Evolutionary conservation across 2,113 vertebrate genomes (phyloP), one percentile per base, ranked within the genome.

Genomic region (Cyphomyrus discorhynchus): DNA sequence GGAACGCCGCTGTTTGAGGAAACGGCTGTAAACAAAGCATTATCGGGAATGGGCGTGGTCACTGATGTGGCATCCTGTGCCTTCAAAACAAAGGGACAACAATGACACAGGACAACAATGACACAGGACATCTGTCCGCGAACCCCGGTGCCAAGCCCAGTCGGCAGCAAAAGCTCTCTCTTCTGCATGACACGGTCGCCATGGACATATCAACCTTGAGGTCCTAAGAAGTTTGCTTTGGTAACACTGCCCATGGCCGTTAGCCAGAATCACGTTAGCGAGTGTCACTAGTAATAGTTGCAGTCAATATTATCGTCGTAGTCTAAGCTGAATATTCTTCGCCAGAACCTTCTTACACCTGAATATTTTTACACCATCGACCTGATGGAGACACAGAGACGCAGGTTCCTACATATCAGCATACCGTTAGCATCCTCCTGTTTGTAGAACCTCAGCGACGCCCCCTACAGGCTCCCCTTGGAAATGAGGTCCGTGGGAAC

Each of bases 101-200:
- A 87, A 53, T 53, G 85, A 87, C 50, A 53, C 85, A 56, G 85
- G 50, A 87, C 50, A 53, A 53, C 50, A 87, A 53, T 53, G 85
- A 87, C 50, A 53, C 85, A 56, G 85, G 50, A 87, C 50, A 53
- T 53, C 85, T 87, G 85, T 8, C 3, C 4, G 50, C 13, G n/a
- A 56, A 86, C 11, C n/a, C 50, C 50, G 1, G 49, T 56, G n/a
- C 56, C 49, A 53, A 27, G 11, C 27, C n/a, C 27, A 17, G 27
- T 31, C 24, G 10, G 4, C 47, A 31, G 15, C 21, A 86, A 15
- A 39, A 27, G 31, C 24, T 52, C 6, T 52, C 17, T 31, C 24
- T 7, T 52, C 46, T 49, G 49, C 49, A 52, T 13, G 56, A 42
- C 86, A 80, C 77, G 90, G 74, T 86, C 52, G 35, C 50, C 31